Base-by-base conservation (phyloP, 2,888 invertebrate genomes). In the Nemotelus nigrinus region DNA sequence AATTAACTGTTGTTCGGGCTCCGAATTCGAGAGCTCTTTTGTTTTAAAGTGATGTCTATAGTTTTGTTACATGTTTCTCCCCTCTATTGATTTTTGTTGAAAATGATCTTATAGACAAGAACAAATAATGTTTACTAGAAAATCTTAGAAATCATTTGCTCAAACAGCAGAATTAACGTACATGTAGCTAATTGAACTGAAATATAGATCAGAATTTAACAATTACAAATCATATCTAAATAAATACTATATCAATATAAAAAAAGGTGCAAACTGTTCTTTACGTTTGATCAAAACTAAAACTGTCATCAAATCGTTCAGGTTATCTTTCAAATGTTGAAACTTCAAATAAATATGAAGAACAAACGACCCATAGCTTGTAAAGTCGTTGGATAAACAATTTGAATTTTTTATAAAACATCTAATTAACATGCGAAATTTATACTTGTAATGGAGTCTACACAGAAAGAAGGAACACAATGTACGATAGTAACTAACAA, bases 401-500 rank as follows among this genome's bases (percentile, higher is more conserved):
- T 25, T 25, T 57, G 57, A 10, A 10, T 25, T 25, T 25, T 25
- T 25, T 25, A 25, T 25, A 25, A 25, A 25, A 25, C 25, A 25
- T 25, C 25, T 25, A 25, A 25, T 25, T 25, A 25, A 25, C 25
- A 25, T 25, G 25, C 25, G 25, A 25, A 25, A 25, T 25, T 25
- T 10, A 10, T 57, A 10, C 4, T 50, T 57, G 25, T 5, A 57
- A 57, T 25, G 57, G 57, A 25, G 10, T 57, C 57, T 57, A 57
- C 3, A 57, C 10, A 25, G 25, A 25, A 25, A 25, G 10, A 25
- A 10, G 39, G 7, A 41, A 63, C 8, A 39, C 7, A 63, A 63
- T 41, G 3, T 7, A 10, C 41, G 10, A 65, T 65, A n/a, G 4
- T 65, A 65, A 65, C 65, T 65, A 65, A 65, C 47, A 8, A 65